Evolutionary conservation across 2,888 invertebrate genomes (phyloP), one percentile per base, ranked within the genome.

Genomic region (Choristoneura rosaceana): DNA sequence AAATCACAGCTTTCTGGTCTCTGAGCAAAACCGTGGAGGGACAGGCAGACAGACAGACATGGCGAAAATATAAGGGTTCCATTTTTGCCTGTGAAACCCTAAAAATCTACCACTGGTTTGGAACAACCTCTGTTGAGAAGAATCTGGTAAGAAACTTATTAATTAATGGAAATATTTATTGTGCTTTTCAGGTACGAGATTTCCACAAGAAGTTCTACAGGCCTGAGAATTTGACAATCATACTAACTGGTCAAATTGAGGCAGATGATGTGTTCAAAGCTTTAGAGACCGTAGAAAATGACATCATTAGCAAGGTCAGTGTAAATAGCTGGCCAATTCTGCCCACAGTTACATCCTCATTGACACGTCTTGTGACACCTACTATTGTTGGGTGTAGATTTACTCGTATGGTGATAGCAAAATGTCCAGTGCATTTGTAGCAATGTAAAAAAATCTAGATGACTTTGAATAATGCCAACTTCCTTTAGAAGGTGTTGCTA

Each of bases 151-250:
- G 0, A 43, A 10, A 43, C 43, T 9, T 10, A 7, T 4, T 4
- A 38, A 38, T 38, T 38, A 5, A 38, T 38, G 38, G 4, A 38
- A 38, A 38, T 7, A 38, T 38, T 38, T 38, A 3, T 38, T 38
- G 5, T 38, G 17, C 10, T 50, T 34, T 17, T 12, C 38, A 97
- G 97, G 96, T 97, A 7, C 95, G 95, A 78, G 93, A 95, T 14
- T 99, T 96, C 86, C 98, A 99, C 87, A 96, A 96, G 80, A 95
- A 97, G 75, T 98, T 97, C 90, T 99, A 99, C 88, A 95, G 98
- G 33, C 96, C 98, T 2, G 98, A 98, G 88, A 99, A 99, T 88
- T 91, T 98, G 73, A 96, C 97, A 74, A 92, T 98, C 3, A 96
- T 98, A 69, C 96, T 98, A 67, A 96, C 97, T 14, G 98, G 98